Percentiles rank a stretch among this genome's conserved stretches.
These are phyloP conservation scores for Auanema freiburgensis DNA, from an alignment of 2,888 invertebrate species.

Conservation along the genomic window DNA sequence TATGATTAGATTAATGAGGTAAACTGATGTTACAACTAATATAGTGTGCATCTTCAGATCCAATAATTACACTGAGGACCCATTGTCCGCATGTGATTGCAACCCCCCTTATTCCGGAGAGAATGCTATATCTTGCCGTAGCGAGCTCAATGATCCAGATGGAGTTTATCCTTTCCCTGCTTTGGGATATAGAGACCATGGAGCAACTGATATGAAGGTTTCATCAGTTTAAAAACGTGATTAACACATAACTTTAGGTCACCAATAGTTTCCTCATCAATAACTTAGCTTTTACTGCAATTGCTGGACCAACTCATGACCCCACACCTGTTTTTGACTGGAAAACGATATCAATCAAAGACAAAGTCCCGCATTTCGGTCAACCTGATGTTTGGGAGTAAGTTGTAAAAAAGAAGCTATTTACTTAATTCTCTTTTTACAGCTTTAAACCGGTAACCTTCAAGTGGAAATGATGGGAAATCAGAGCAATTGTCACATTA, in stretches of 20 bases:
- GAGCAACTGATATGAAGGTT: constrained; percentile 75
- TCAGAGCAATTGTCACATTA: too few species aligned
- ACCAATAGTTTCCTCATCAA: constrained; percentile 54
- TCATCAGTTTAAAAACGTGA: not conserved
- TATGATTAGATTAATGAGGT: constrained; percentile 72
- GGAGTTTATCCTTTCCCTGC: constrained; percentile 76
- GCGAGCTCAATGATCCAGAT: constrained; percentile 75
- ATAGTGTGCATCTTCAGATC: constrained; percentile 67
- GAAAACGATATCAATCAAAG: constrained; percentile 74
- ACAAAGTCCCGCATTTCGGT: constrained; percentile 37
- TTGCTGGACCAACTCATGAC: constrained; percentile 71
- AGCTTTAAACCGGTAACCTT: not conserved
- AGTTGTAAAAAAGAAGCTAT: constrained; percentile 3
- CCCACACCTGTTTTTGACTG: constrained; percentile 76
- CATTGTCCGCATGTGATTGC: constrained; percentile 74
- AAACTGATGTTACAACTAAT: not conserved
- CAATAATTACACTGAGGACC: constrained; percentile 76
- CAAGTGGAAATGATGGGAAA: too few species aligned
- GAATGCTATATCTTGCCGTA: constrained; percentile 75
- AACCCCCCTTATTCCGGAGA: constrained; percentile 76
- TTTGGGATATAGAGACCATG: constrained; percentile 73
- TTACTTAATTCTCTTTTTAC: not conserved
- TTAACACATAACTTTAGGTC: constrained; percentile 30
- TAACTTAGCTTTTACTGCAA: constrained; percentile 70
- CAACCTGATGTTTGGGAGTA: constrained; percentile 36